Base-by-base conservation (phyloP, 2,113 vertebrate species). In the Propithecus coquereli region DNA sequence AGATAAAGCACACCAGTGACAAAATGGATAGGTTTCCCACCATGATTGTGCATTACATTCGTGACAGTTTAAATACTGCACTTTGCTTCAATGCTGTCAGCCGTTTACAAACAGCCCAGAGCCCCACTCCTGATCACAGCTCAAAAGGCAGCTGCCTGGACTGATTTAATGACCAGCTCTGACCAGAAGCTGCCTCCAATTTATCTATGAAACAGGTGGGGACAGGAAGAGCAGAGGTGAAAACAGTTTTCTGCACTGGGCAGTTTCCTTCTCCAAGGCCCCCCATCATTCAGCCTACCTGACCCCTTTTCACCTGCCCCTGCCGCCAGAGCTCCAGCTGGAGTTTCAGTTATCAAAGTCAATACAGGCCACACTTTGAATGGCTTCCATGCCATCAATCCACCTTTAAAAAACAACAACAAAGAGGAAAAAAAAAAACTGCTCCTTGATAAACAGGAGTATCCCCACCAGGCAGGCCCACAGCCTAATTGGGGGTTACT, bases 401-500 rank as follows among this genome's bases (percentile, higher is more conserved):
- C n/a, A 76, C 30, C 5, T 84, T 94, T 13, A 54, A n/a, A 65
- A 66, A 30, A 73, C 11, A 65, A 47, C 10, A 63, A 63, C 10
- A 63, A 13, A 63, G 27, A 30, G 4, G 30, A 63, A 30, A 11
- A 61, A 82, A 43, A 59, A 43, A 25, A 66, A 30, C 84, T 3
- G 6, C 65, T 87, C 45, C 70, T 71, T 16, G 20, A 73, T 96
- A 96, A 98, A 94, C 91, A 97, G 59, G 52, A 90, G 63, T 66
- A 96, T 90, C 70, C 88, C 86, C 97, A 89, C 32, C 20, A 81
- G 95, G 92, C 66, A 77, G 59, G 52, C 50, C 32, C 0, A 10
- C 5, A 59, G 80, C 8, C 90, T 97, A 97, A 92, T 43, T 91
- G 68, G 63, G 66, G 68, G n/a, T 96, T 82, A 91, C 66, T 95